These are phyloP conservation scores for Ahaetulla prasina DNA, from an alignment of 2,113 vertebrate species.

Conservation along the genomic window DNA sequence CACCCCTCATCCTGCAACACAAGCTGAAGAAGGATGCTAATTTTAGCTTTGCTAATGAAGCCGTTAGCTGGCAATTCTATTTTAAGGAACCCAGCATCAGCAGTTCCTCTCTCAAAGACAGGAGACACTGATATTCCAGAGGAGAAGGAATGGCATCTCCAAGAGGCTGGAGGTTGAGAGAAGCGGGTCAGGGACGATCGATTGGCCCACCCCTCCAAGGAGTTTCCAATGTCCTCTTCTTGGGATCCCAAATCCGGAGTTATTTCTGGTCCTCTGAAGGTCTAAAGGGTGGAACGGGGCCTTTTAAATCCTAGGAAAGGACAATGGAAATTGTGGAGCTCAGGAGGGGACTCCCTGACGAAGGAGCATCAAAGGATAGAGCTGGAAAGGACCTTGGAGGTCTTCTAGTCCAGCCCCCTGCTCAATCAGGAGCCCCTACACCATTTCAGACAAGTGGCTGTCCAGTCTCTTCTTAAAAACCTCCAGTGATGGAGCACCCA, in stretches of 20 bases:
- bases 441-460: not conserved
- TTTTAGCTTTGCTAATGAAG: slow-evolving; percentile 70
- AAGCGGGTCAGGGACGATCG: not conserved
- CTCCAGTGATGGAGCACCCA: not conserved
- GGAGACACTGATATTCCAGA: slow-evolving; percentile 5
- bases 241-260: not conserved
- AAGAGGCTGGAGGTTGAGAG: too few species aligned
- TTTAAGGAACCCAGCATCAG: slow-evolving; percentile 68
- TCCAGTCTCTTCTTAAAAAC: not conserved
- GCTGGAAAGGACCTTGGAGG: not conserved
- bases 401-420: not conserved
- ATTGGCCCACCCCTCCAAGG: not conserved
- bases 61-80: slow-evolving; percentile 61
- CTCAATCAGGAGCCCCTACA: not conserved
- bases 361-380: not conserved
- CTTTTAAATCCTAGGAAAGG: not conserved
- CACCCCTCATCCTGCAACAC: not conserved
- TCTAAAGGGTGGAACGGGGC: not conserved
- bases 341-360: not conserved
- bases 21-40: slow-evolving; percentile 48
- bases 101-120: slow-evolving; percentile 51
- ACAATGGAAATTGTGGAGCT: not conserved
- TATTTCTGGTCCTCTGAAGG: not conserved
- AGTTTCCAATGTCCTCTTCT: not conserved
- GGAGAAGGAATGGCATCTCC: not conserved